Evolutionary conservation across 2,888 invertebrate genomes (phyloP), one percentile per base, ranked within the genome.

Genomic region (Caenorhabditis imperialis): DNA sequence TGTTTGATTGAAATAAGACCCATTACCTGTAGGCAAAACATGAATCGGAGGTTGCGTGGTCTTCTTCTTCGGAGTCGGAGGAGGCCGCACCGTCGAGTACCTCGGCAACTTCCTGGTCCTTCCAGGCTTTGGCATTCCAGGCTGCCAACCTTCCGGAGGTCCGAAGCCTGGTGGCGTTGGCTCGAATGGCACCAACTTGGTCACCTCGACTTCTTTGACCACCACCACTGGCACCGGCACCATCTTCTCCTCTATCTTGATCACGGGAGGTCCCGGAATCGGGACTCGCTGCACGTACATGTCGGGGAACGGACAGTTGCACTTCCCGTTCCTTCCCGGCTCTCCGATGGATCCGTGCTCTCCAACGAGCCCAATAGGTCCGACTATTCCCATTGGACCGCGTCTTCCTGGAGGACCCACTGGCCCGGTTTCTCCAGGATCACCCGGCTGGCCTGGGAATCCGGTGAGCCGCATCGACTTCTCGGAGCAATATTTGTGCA

Each of bases 81-180:
- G 67, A 12, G 71, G 71, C 12, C 76, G 44, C 16, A 72, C 57
- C n/a, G 76, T 72, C 10, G 67, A 76, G 20, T 70, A 80, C 54
- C 82, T 67, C 7, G 83, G 82, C n/a, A 83, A 45, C 23, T 73
- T 79, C 23, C 80, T 45, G 1, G 83, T 83, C 22, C 71, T 71
- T 23, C 76, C 75, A 2, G 86, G 86, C 45, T 81, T 78, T n/a
- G 85, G 80, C 87, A 87, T 87, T 37, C 87, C 87, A 0, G 87
- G 85, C 1, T 62, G 62, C 87, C 87, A 87, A 3, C 84, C 84
- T 5, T 77, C 76, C 10, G 86, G 86, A 5, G 86, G 86, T 8
- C 80, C 86, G 45, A 85, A 87, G 7, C 87, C 87, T 1, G 87
- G 87, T 2, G 87, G 87, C 2, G 86, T 87, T n/a, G 87, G 87